Conservation (phyloP, 2,797 vertebrate genomes). For the Triplophysa yarkandensis region DNA sequence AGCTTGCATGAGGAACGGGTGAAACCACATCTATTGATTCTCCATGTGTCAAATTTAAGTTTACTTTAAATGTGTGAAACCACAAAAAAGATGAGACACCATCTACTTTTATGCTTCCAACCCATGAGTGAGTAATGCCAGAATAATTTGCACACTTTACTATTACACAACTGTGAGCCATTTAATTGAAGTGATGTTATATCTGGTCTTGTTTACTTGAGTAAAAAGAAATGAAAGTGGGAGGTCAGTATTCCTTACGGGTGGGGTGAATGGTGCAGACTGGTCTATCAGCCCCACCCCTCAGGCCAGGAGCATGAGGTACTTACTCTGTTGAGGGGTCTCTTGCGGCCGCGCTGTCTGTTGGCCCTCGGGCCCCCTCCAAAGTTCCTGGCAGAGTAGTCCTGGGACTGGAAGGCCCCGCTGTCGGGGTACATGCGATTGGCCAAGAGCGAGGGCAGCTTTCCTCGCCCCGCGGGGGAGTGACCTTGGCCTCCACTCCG, state of each 20-base stretch:
- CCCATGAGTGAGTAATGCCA: neutral
- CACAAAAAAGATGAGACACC: neutral
- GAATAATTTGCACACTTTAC: neutral
- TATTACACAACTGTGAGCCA: neutral
- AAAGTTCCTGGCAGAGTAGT: constrained; percentile 85
- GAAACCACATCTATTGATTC: too few species aligned
- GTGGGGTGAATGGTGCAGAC: constrained; percentile 6
- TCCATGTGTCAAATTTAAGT: neutral
- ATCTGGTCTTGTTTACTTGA: neutral
- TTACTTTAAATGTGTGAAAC: neutral
- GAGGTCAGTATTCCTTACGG: neutral
- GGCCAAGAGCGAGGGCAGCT: constrained; percentile 91
- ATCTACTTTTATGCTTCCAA: too few species aligned
- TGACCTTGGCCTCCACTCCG: constrained; percentile 74
- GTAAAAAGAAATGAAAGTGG: neutral
- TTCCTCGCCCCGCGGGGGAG: constrained; percentile 83
- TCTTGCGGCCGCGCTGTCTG: constrained; percentile 88
- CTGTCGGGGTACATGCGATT: constrained; percentile 90
- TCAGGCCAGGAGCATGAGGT: constrained; percentile 55
- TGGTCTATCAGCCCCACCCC: constrained; percentile 20
- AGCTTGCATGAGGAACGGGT: too few species aligned
- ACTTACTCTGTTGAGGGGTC: constrained; percentile 87
- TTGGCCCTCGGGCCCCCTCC: constrained; percentile 83
- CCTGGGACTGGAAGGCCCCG: constrained; percentile 84
- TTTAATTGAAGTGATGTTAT: neutral